Percentiles rank a stretch among this genome's conserved stretches.
Evolutionary conservation across 2,797 vertebrate genomes (phyloP).

Genomic region (Urophycis tenuis): DNA sequence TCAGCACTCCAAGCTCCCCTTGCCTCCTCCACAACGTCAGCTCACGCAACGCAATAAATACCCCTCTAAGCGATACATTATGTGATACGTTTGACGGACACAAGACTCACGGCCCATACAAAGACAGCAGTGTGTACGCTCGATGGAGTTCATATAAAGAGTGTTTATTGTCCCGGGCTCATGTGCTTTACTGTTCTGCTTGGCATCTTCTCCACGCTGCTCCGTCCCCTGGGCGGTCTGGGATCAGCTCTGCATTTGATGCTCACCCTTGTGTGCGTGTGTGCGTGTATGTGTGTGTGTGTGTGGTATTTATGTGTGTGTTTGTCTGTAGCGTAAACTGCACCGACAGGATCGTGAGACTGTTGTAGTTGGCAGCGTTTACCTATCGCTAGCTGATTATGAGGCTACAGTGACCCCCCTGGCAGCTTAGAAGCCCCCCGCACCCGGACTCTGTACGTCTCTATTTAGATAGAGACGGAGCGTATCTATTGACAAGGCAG

Average conservation of each 20-base stretch:
- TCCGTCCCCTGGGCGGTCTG: slow-evolving; percentile 3
- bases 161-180: slow-evolving; percentile 21
- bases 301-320: slow-evolving; percentile 1
- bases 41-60: neutral
- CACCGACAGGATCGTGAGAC: slow-evolving; percentile 3
- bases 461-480: neutral
- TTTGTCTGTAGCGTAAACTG: neutral
- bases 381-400: neutral
- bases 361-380: slow-evolving; percentile 13
- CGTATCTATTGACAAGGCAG: neutral
- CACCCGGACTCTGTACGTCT: neutral
- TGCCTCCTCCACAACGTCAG: slow-evolving; percentile 6
- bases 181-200: slow-evolving; percentile 31
- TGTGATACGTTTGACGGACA: slow-evolving; percentile 5
- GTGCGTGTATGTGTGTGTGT: slow-evolving; percentile 5
- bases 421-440: neutral
- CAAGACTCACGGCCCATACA: slow-evolving; percentile 18
- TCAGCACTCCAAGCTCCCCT: neutral
- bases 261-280: neutral
- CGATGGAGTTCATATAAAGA: slow-evolving; percentile 26
- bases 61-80: neutral
- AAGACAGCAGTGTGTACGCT: slow-evolving; percentile 15
- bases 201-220: slow-evolving; percentile 21
- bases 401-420: slow-evolving; percentile 6
- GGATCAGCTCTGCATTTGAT: slow-evolving; percentile 7